A percentile compares a stretch with the other conserved stretches of the same genome.
phyloP scores from a whole-genome alignment of 2,888 invertebrate genomes.

The Drosophila putrida region DNA sequence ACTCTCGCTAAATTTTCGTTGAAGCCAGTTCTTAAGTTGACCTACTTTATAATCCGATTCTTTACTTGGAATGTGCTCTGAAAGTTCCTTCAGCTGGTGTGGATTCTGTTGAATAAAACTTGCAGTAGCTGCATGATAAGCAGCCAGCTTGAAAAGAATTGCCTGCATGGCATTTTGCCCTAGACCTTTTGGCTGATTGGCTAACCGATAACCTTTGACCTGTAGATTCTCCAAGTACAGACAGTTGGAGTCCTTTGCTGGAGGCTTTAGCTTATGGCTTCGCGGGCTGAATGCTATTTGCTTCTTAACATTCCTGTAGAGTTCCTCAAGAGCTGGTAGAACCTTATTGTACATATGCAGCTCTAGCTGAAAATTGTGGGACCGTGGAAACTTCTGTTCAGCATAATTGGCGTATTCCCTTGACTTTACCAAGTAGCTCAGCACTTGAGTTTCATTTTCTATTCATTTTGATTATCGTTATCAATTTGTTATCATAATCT shows the following conservation, averaged over 20 bases:
- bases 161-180: constrained; percentile 61
- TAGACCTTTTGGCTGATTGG: constrained; percentile 69
- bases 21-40: constrained; percentile 34
- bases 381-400: constrained; percentile 30
- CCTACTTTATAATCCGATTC: neutral
- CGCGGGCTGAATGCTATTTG: constrained; percentile 59
- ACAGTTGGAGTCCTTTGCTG: constrained; percentile 18
- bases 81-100: constrained; percentile 26
- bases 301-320: constrained; percentile 61
- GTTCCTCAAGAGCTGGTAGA: constrained; percentile 68
- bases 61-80: constrained; percentile 11
- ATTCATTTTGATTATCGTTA: neutral
- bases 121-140: constrained; percentile 82
- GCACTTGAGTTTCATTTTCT: constrained; percentile 45
- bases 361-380: constrained; percentile 63
- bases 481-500: neutral
- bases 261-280: constrained; percentile 28
- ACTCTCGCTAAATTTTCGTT: constrained; percentile 58
- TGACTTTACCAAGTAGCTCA: constrained; percentile 63
- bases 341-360: constrained; percentile 61
- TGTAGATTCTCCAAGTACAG: constrained; percentile 74
- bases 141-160: constrained; percentile 73
- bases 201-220: constrained; percentile 59
- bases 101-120: constrained; percentile 47
- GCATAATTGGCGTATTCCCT: constrained; percentile 6